Percentiles rank a stretch among this genome's conserved stretches.
Evolutionary conservation across 2,797 vertebrate genomes (phyloP).

Genomic region (Platalea minor): DNA sequence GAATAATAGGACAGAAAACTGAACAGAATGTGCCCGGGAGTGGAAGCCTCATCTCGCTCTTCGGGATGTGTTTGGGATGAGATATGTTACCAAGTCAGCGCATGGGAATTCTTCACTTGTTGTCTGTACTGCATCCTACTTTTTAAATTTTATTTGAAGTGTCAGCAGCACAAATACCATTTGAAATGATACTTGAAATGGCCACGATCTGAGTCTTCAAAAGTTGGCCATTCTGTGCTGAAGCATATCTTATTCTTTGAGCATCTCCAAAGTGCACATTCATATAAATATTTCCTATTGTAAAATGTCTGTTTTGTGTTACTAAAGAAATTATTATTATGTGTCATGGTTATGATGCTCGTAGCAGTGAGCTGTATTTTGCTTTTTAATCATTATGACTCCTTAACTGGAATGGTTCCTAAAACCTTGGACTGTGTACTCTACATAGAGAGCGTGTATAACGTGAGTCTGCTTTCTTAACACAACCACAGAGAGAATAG

Average conservation of each 20-base stretch:
- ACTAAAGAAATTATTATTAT: neutral
- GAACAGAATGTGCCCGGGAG: neutral
- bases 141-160: neutral
- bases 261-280: neutral
- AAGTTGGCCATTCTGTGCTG: neutral
- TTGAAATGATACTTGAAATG: neutral
- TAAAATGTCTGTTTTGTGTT: neutral
- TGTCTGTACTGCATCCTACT: neutral
- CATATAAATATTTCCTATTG: slow-evolving; percentile 17
- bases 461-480: neutral
- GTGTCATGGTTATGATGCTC: neutral
- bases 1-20: neutral
- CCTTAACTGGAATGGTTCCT: slow-evolving; percentile 28
- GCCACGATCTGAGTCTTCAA: neutral
- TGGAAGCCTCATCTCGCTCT: neutral
- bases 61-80: neutral
- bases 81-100: neutral
- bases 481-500: neutral
- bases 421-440: slow-evolving; percentile 4
- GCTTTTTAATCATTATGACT: slow-evolving; percentile 36
- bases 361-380: slow-evolving; percentile 5
- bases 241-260: neutral
- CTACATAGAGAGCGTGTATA: neutral
- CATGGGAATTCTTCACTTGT: neutral
- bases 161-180: neutral